Percentiles rank a stretch among this genome's conserved stretches.
phyloP scores from a whole-genome alignment of 1,140 invertebrate genomes.

The Drosophila malerkotliana region DNA sequence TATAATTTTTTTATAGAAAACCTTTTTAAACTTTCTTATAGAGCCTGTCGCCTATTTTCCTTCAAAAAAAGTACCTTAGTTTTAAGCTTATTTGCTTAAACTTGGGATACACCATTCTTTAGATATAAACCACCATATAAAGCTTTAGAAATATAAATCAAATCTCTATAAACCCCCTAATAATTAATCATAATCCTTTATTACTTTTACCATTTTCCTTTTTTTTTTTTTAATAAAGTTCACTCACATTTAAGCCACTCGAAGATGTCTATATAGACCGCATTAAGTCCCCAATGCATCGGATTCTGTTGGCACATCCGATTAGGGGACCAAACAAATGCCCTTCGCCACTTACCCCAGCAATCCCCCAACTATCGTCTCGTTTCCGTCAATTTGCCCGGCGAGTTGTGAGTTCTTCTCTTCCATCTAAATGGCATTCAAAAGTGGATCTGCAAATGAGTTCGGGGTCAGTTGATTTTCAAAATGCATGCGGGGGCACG shows the following conservation, averaged over 20 bases:
- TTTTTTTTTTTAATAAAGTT: neutral
- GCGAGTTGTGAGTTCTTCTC: neutral
- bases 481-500: slow-evolving; percentile 42
- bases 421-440: slow-evolving; percentile 19
- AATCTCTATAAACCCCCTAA: no score
- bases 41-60: no score
- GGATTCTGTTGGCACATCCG: slow-evolving; percentile 17
- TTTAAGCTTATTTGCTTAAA: no score
- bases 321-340: neutral
- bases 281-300: neutral
- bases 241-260: neutral
- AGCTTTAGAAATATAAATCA: no score
- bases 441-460: slow-evolving; percentile 18
- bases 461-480: slow-evolving; percentile 37
- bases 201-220: neutral
- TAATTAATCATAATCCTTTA: no score
- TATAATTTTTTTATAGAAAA: no score
- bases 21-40: no score
- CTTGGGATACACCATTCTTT: no score
- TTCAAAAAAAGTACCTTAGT: no score
- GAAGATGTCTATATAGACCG: neutral
- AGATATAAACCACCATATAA: no score
- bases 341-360: neutral
- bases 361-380: neutral
- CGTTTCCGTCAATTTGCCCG: slow-evolving; percentile 1